These are phyloP conservation scores for Galaxias olidus DNA, from an alignment of 2,797 vertebrate genomes.

Conservation along the genomic window DNA sequence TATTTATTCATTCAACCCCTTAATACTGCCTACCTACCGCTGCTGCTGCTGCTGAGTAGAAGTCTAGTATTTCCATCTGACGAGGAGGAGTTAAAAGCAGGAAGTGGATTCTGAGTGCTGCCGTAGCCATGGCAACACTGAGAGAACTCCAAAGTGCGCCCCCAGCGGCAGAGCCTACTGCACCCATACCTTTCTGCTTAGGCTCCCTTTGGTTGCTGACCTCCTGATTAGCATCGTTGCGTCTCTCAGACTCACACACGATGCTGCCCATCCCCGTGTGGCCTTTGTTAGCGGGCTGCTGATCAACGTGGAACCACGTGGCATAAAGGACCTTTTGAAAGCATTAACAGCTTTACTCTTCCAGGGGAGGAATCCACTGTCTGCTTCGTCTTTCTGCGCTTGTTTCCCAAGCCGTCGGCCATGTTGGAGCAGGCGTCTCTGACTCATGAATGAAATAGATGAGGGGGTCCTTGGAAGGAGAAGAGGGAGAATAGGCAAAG, in stretches of 20 bases:
- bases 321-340: too few relatives aligned
- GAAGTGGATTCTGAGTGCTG: slow-evolving; percentile 61
- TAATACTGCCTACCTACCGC: slow-evolving; percentile 11
- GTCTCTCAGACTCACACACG: not conserved
- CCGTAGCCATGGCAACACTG: slow-evolving; percentile 48
- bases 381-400: slow-evolving; percentile 28
- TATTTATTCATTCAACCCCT: slow-evolving; percentile 47
- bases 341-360: not conserved
- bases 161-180: not conserved
- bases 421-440: slow-evolving; percentile 47
- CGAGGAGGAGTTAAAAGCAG: slow-evolving; percentile 48
- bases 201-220: slow-evolving; percentile 7
- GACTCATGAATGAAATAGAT: slow-evolving; percentile 44
- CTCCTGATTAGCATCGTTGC: not conserved
- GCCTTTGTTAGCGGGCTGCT: too few relatives aligned
- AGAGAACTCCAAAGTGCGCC: slow-evolving; percentile 23
- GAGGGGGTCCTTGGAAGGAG: slow-evolving; percentile 37
- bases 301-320: too few relatives aligned
- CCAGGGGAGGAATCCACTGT: too few relatives aligned
- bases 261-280: not conserved
- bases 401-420: slow-evolving; percentile 38
- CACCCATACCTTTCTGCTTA: not conserved
- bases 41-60: slow-evolving; percentile 44
- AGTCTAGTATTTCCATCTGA: slow-evolving; percentile 19
- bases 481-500: slow-evolving; percentile 22